These are phyloP conservation scores for Phyto melanocephala DNA, from an alignment of 2,888 invertebrate species.

Conservation along the genomic window DNA sequence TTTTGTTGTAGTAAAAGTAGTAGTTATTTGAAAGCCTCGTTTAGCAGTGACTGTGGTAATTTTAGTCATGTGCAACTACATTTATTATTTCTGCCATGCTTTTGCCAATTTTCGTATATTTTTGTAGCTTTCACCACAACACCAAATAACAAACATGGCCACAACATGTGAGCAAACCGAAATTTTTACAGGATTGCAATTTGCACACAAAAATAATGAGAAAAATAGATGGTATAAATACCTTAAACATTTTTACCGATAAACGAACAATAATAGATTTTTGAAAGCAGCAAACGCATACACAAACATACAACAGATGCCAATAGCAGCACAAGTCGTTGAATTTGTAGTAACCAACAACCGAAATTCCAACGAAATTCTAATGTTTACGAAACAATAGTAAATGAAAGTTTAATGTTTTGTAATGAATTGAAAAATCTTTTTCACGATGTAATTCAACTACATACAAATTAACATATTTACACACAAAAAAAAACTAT, in stretches of 20 bases:
- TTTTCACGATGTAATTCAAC: not conserved
- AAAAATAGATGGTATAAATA: conserved; percentile 22
- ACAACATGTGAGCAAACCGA: conserved; percentile 52
- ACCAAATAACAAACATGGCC: conserved; percentile 43
- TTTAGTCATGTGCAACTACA: not conserved
- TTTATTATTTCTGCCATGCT: not conserved
- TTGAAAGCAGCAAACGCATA: not conserved
- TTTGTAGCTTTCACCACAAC: conserved; percentile 23
- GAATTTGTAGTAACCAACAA: not conserved
- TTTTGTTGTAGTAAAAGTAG: not conserved
- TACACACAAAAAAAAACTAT: not conserved
- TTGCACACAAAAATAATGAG: conserved; percentile 36
- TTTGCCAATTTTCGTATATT: too few relatives aligned
- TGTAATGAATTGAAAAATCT: conserved; percentile 14
- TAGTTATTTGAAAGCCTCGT: not conserved
- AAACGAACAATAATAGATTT: conserved; percentile 31
- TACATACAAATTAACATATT: not conserved
- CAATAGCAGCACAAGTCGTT: not conserved
- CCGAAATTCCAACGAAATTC: not conserved
- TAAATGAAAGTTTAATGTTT: conserved; percentile 10
- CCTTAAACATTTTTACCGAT: conserved; percentile 6
- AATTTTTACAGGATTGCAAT: conserved; percentile 33
- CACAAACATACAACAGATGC: not conserved
- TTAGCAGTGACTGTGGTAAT: conserved; percentile 38
- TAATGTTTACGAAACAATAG: not conserved